Evolutionary conservation across 2,888 invertebrate genomes (phyloP), one percentile per base, ranked within the genome.

Genomic region (Scaptomyza reducta): DNA sequence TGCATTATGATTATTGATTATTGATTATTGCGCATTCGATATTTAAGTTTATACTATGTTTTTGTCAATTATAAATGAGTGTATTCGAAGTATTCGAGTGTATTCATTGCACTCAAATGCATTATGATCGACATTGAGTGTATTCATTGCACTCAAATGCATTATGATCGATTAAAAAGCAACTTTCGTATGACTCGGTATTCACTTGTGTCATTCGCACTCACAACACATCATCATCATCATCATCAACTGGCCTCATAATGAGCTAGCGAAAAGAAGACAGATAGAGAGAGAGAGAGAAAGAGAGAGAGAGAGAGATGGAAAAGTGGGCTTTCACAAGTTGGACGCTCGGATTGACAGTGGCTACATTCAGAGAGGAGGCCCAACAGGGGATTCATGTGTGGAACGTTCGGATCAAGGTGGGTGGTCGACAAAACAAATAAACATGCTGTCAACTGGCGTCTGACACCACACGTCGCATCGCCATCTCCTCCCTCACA

Each of bases 371-470:
- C 22, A 18, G 22, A n/a, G 27, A 31, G 35, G 27, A 31, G 35
- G 18, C 16, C 40, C 40, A 16, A 16, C 14, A 29, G 9, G 11
- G 31, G 16, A 16, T 40, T 3, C 10, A 11, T 3, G 2, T n/a
- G 35, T 16, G 0, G 18, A n/a, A 5, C 5, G 33, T n/a, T 0
- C n/a, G n/a, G 11, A 6, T 33, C 5, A 2, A 9, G 38, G 27
- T 40, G 25, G 14, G 55, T 22, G 31, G 25, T 38, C 18, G 40
- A 45, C 64, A 86, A 87, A 86, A 86, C 88, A 84, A 84, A 84
- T 84, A 84, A 84, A 84, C 83, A 84, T 87, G 84, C 88, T 88
- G 88, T 88, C 83, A 86, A 86, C 88, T 88, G 88, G 77, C 83
- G 82, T 75, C 80, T 88, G 84, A 86, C 88, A 87, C 80, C 88